Percentiles rank a stretch among this genome's conserved stretches.
Conservation (phyloP, 2,797 vertebrate genomes). For the Poecilia picta region DNA sequence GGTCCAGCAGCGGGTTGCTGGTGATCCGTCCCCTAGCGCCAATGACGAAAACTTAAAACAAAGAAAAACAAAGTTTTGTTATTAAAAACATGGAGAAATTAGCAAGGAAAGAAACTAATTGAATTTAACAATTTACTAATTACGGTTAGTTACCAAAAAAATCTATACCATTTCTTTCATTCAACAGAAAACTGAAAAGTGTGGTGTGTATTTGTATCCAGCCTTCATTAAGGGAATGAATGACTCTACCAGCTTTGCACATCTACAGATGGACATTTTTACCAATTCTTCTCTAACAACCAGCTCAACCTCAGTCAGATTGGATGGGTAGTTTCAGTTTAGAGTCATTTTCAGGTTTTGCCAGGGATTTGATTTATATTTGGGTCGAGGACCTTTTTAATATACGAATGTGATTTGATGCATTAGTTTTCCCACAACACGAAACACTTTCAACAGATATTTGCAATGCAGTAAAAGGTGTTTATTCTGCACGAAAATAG, state of each 20-base stretch:
- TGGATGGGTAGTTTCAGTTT: background rate
- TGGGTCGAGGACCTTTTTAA: background rate
- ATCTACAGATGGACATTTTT: background rate
- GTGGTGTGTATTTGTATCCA: background rate
- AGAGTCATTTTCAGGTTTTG: background rate
- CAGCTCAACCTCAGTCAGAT: background rate
- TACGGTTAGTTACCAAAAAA: background rate
- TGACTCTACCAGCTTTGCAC: background rate
- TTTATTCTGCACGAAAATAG: background rate
- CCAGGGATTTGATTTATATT: background rate
- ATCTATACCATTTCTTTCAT: background rate
- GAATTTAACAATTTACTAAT: background rate
- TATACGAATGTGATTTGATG: background rate
- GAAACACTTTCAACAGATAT: background rate
- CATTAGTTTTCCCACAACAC: background rate
- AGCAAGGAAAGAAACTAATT: background rate
- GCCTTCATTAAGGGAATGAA: background rate
- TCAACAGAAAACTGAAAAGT: background rate
- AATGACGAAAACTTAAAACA: slow-evolving; percentile 73
- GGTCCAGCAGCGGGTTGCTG: slow-evolving; percentile 86
- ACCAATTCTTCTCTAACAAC: background rate
- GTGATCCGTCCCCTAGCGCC: slow-evolving; percentile 56
- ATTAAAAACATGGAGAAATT: background rate
- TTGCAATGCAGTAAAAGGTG: background rate
- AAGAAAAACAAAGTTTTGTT: background rate